These are phyloP conservation scores for Hermetia illucens DNA, from an alignment of 1,140 invertebrate genomes.

Conservation along the genomic window DNA sequence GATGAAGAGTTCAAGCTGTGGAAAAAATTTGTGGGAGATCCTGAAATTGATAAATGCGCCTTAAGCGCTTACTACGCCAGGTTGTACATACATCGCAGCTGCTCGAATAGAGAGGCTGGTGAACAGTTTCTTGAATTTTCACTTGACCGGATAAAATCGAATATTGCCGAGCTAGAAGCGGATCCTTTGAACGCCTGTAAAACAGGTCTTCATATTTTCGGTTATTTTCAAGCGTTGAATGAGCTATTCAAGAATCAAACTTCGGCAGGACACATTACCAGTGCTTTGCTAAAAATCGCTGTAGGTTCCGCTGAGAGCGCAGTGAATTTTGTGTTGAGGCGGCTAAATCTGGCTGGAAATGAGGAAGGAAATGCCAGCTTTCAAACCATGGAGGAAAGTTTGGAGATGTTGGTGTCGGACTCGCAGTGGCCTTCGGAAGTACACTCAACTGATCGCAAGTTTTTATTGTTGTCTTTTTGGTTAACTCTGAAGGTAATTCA, in stretches of 20 bases:
- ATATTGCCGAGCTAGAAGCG: slow-evolving; percentile 1
- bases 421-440: slow-evolving; percentile 19
- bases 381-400: slow-evolving; percentile 39
- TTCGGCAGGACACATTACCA: too few species aligned
- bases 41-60: slow-evolving; percentile 17
- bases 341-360: too few species aligned
- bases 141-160: too few species aligned
- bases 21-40: slow-evolving; percentile 6
- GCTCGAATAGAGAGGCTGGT: background rate
- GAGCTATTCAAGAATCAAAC: too few species aligned
- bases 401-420: slow-evolving; percentile 30
- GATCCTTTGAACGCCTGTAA: slow-evolving; percentile 9
- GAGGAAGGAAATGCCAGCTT: too few species aligned
- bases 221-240: slow-evolving; percentile 13
- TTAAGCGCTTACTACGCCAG: slow-evolving; percentile 15
- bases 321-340: too few species aligned
- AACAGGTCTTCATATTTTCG: slow-evolving; percentile 17
- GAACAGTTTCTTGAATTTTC: too few species aligned
- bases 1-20: slow-evolving; percentile 9
- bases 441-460: slow-evolving; percentile 34
- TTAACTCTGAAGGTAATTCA: slow-evolving; percentile 54
- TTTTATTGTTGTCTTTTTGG: slow-evolving; percentile 61
- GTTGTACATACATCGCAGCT: slow-evolving; percentile 11
- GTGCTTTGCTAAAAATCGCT: too few species aligned
- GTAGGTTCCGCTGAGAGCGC: too few species aligned